Conservation (phyloP, 2,888 invertebrate species). For the Limnephilus lunatus region DNA sequence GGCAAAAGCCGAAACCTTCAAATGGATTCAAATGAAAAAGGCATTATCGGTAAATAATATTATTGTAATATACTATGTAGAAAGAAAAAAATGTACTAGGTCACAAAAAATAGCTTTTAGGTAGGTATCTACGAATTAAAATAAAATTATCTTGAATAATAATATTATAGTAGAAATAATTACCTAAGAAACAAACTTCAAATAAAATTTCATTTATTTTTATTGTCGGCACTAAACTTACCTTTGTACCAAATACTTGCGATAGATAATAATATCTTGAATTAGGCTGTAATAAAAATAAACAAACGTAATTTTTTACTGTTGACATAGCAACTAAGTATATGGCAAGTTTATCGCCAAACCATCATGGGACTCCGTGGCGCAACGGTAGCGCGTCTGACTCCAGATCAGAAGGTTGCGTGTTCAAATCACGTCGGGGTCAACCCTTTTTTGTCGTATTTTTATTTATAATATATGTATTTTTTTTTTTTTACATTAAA, state of each 20-base stretch:
- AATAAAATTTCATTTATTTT: not conserved
- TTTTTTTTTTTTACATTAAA: no score
- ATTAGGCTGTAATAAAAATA: not conserved
- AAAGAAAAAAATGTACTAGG: no score
- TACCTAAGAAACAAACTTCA: not conserved
- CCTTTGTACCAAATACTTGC: not conserved
- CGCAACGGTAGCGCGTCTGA: slow-evolving; percentile 99
- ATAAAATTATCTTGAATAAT: not conserved
- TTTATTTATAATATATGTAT: not conserved
- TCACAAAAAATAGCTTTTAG: no score
- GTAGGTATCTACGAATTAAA: no score
- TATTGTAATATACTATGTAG: no score
- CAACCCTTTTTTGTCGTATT: slow-evolving; percentile 71
- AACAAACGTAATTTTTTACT: slow-evolving; percentile 30
- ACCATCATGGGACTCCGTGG: slow-evolving; percentile 85
- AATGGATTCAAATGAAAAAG: not conserved
- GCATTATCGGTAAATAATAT: not conserved
- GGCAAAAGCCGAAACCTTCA: not conserved
- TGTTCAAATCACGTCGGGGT: slow-evolving; percentile 98
- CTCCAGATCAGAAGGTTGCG: slow-evolving; percentile 99
- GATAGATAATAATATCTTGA: not conserved
- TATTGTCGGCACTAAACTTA: not conserved
- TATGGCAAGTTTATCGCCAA: not conserved
- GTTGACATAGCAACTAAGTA: not conserved
- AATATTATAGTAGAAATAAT: not conserved